A percentile compares a stretch with the other conserved stretches of the same genome.
phyloP scores from a whole-genome alignment of 2,797 vertebrate species.

The Chaunax sp. region DNA sequence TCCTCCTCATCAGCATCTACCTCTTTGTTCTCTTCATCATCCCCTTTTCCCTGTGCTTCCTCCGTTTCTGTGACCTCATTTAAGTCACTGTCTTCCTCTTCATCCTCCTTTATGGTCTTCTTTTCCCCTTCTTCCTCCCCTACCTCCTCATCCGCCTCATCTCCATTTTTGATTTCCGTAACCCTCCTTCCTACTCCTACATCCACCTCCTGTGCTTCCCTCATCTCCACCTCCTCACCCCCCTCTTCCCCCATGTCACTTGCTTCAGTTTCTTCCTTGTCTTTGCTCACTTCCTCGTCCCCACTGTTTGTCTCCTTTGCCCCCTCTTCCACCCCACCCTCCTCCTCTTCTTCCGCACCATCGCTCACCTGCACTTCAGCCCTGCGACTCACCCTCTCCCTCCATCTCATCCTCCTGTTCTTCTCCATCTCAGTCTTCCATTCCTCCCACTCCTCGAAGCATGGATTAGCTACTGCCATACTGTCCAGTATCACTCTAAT shows the following conservation, averaged over 20 bases:
- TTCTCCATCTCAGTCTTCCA: conserved; percentile 34
- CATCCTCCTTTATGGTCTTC: not conserved
- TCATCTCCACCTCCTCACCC: not conserved
- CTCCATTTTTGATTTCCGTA: not conserved
- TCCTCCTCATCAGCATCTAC: not conserved
- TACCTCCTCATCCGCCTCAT: not conserved
- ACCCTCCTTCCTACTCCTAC: not conserved
- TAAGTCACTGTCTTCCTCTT: not conserved
- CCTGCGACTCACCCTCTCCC: conserved; percentile 38
- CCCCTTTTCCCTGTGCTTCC: not conserved
- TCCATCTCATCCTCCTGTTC: conserved; percentile 26
- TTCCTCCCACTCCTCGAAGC: conserved; percentile 28
- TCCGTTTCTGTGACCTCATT: not conserved
- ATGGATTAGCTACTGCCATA: conserved; percentile 44
- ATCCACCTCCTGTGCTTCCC: not conserved
- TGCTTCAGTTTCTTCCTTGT: not conserved
- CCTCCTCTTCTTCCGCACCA: not conserved
- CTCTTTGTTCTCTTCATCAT: not conserved
- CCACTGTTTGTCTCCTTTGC: not conserved
- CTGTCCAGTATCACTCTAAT: conserved; percentile 3
- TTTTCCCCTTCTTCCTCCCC: not conserved
- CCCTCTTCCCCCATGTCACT: not conserved
- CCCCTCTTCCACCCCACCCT: not conserved
- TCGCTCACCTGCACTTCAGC: not conserved
- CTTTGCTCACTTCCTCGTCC: conserved; percentile 2